These are phyloP conservation scores for Lemur catta DNA, from an alignment of 2,797 vertebrate species.

Conservation along the genomic window DNA sequence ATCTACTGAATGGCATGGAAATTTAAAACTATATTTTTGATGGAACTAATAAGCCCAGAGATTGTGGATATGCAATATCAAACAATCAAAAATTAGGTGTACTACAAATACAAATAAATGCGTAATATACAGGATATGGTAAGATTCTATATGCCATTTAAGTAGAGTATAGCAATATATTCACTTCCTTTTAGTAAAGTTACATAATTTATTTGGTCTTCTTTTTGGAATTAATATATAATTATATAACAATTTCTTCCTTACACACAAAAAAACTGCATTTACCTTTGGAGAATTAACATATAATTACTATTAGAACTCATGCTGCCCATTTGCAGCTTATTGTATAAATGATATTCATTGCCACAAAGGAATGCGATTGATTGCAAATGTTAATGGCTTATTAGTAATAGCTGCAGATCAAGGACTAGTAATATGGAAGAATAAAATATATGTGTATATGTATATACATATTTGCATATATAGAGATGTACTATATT, in stretches of 20 bases:
- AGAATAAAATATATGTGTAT: not conserved
- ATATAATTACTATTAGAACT: not conserved
- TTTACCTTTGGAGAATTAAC: slow-evolving; percentile 6
- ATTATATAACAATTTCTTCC: not conserved
- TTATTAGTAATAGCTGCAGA: slow-evolving; percentile 63
- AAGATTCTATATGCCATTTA: not conserved
- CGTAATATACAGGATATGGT: not conserved
- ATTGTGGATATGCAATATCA: not conserved
- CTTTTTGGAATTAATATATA: not conserved
- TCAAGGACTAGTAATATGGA: slow-evolving; percentile 58
- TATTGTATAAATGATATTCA: not conserved
- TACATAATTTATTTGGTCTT: not conserved
- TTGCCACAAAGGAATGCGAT: slow-evolving; percentile 48
- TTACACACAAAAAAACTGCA: not conserved
- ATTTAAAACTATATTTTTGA: not conserved
- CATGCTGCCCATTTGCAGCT: not conserved
- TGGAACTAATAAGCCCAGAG: not conserved
- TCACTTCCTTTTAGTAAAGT: not conserved
- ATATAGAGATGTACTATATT: not conserved
- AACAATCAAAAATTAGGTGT: not conserved
- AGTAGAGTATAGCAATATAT: not conserved
- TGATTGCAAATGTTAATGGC: slow-evolving; percentile 68
- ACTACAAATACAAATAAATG: not conserved
- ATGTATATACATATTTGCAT: not conserved
- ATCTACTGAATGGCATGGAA: not conserved